Percentiles rank a stretch among this genome's conserved stretches.
Evolutionary conservation across 2,888 invertebrate species (phyloP).

Genomic region (Nysson spinosus): DNA sequence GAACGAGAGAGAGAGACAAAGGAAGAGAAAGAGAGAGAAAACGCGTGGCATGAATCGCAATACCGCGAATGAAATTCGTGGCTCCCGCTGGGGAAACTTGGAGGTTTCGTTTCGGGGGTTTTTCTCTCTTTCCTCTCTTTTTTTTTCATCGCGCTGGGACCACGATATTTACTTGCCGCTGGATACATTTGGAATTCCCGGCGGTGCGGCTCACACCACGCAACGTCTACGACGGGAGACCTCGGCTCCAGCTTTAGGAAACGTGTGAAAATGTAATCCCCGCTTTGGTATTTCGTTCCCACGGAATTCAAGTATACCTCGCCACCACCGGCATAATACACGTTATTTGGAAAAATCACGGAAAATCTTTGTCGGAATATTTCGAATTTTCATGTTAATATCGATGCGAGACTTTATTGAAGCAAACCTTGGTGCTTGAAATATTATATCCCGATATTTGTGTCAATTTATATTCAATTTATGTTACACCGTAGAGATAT

Average conservation of each 20-base stretch:
- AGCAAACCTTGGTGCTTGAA: too few species aligned
- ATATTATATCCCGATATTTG: too few species aligned
- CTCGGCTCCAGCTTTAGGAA: too few species aligned
- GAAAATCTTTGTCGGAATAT: too few species aligned
- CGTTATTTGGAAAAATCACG: too few species aligned
- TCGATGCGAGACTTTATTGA: too few species aligned
- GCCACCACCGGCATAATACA: neutral
- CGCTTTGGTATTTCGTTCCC: constrained; percentile 20
- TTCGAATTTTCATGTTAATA: too few species aligned
- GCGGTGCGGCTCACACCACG: neutral
- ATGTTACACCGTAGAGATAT: too few species aligned
- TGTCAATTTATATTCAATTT: too few species aligned
- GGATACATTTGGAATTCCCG: constrained; percentile 30
- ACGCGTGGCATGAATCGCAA: neutral
- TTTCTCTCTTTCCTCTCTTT: neutral
- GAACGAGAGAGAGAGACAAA: neutral
- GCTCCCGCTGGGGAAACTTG: neutral
- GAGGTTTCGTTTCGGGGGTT: neutral
- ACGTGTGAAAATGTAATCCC: constrained; percentile 20
- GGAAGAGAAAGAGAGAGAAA: too few species aligned
- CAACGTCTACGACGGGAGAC: constrained; percentile 22
- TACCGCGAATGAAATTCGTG: constrained; percentile 17
- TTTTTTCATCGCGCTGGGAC: neutral
- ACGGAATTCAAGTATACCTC: constrained; percentile 10
- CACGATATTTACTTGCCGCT: constrained; percentile 20